Conservation (phyloP, 2,797 vertebrate genomes). For the Pantherophis vulpinus region DNA sequence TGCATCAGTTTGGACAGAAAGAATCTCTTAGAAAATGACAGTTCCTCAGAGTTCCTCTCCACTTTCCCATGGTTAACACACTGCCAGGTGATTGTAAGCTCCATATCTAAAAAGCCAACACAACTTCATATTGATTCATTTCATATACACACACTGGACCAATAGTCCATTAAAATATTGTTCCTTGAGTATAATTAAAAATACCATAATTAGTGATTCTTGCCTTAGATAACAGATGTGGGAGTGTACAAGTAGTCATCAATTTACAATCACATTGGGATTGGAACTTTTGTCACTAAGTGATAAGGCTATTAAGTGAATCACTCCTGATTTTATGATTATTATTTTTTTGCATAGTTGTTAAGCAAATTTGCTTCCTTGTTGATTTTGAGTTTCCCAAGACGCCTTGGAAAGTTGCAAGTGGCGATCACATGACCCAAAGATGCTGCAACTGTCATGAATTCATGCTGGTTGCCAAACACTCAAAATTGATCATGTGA, state of each 20-base stretch:
- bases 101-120: not conserved
- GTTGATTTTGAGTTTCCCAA: too few species aligned
- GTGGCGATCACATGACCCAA: too few species aligned
- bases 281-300: not conserved
- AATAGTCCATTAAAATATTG: not conserved
- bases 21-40: not conserved
- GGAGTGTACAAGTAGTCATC: not conserved
- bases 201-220: not conserved
- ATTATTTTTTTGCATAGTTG: too few species aligned
- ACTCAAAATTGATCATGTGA: not conserved
- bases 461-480: not conserved
- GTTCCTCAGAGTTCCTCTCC: not conserved
- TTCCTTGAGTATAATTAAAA: not conserved
- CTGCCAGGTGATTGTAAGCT: not conserved
- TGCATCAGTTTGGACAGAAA: not conserved
- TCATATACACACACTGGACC: too few species aligned
- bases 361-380: not conserved
- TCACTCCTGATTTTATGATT: too few species aligned
- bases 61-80: not conserved
- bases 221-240: not conserved
- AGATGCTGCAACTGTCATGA: not conserved
- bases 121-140: not conserved
- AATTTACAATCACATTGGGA: not conserved
- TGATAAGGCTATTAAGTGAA: not conserved
- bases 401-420: too few species aligned